Evolutionary conservation across 2,113 vertebrate species (phyloP).

Genomic region (Piprites chloris): DNA sequence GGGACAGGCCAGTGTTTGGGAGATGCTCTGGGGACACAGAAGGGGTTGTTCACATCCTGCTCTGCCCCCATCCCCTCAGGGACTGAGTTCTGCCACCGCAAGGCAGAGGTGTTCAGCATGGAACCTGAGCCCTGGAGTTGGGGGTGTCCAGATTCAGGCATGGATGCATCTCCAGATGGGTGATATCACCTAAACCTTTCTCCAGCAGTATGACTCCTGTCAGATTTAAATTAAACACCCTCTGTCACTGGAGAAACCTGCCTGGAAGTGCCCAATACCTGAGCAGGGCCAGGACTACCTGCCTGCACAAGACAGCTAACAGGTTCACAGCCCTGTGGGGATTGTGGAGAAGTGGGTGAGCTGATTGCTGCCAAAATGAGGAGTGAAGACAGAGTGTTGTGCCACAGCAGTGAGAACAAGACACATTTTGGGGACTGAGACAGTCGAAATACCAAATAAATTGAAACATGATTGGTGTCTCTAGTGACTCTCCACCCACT

Average conservation of each 20-base stretch:
- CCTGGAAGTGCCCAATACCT: neutral
- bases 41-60: rapidly evolving
- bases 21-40: neutral
- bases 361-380: neutral
- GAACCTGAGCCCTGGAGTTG: neutral
- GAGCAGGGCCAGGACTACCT: neutral
- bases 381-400: neutral
- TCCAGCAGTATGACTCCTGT: neutral
- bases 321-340: rapidly evolving
- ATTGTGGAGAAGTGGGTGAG: neutral
- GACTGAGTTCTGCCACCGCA: neutral
- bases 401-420: neutral
- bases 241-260: neutral
- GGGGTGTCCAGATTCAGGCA: neutral
- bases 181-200: neutral
- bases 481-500: neutral
- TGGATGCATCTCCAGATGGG: rapidly evolving
- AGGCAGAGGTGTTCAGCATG: rapidly evolving
- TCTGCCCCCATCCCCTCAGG: rapidly evolving
- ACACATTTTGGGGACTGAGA: neutral
- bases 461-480: neutral
- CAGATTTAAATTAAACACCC: neutral
- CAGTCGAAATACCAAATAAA: neutral
- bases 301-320: neutral
- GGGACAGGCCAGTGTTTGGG: neutral